These are phyloP conservation scores for Muntiacus muntjak DNA, from an alignment of 2,113 vertebrate genomes.

Conservation along the genomic window DNA sequence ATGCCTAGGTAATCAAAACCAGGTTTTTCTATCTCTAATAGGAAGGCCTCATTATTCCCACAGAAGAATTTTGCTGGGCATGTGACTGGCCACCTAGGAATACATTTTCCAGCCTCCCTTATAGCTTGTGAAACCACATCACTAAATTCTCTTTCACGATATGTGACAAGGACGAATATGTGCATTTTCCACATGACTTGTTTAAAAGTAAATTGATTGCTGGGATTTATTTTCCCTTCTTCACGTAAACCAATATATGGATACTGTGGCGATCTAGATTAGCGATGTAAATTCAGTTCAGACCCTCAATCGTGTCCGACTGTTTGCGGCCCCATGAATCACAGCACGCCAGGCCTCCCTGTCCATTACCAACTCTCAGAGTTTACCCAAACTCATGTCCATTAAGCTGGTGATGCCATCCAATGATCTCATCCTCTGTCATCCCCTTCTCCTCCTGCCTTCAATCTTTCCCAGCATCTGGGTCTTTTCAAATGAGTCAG, in stretches of 20 bases:
- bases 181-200: neutral
- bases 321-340: accelerated
- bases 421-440: neutral
- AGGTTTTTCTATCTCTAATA: neutral
- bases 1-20: neutral
- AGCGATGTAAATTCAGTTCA: neutral
- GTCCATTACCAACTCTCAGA: neutral
- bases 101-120: neutral
- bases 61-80: neutral
- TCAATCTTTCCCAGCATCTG: neutral
- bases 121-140: neutral
- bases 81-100: neutral
- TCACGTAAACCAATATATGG: neutral
- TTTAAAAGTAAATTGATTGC: neutral
- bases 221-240: neutral
- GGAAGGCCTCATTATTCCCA: neutral
- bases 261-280: neutral
- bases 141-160: neutral
- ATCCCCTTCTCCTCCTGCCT: neutral
- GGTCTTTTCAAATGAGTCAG: no score
- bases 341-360: accelerated
- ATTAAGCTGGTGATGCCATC: neutral
- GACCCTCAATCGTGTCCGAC: accelerated
- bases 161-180: neutral
- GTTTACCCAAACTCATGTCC: neutral